These are phyloP conservation scores for Protomyctophum bolini DNA, from an alignment of 2,113 vertebrate species.

Conservation along the genomic window DNA sequence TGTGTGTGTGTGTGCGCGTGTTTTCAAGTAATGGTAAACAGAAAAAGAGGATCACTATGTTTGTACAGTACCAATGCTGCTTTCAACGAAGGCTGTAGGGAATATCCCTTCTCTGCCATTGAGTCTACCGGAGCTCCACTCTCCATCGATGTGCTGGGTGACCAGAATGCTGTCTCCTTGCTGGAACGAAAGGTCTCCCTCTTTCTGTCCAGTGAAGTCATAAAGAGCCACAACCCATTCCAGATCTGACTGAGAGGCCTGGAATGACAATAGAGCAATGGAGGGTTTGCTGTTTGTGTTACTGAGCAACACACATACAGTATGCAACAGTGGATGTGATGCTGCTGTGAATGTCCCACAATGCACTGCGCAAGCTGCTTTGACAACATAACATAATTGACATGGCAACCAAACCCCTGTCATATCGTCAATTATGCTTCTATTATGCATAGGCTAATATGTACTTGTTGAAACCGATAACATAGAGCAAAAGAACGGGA, in stretches of 20 bases:
- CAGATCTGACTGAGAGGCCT: conserved; percentile 25
- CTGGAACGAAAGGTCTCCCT: conserved; percentile 85
- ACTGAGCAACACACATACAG: not conserved
- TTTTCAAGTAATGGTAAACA: no score
- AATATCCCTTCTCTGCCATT: conserved; percentile 87
- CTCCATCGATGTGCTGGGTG: conserved; percentile 77
- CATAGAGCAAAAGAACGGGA: no score
- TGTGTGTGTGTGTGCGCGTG: not conserved
- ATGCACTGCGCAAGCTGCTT: no score
- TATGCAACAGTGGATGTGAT: no score
- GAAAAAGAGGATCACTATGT: not conserved
- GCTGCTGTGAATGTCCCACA: no score
- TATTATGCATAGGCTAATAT: no score
- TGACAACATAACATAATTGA: no score
- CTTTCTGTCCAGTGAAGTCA: conserved; percentile 84
- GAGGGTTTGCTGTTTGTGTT: not conserved
- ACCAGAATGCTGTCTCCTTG: conserved; percentile 88
- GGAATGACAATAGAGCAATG: not conserved
- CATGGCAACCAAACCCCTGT: not conserved
- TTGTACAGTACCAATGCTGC: conserved; percentile 74
- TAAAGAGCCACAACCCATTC: conserved; percentile 90
- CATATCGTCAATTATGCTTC: not conserved
- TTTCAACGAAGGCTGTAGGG: conserved; percentile 84
- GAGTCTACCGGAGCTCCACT: conserved; percentile 88
- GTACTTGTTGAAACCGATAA: no score